Base-by-base conservation (phyloP, 2,113 vertebrate species). In the Bubo scandiacus region DNA sequence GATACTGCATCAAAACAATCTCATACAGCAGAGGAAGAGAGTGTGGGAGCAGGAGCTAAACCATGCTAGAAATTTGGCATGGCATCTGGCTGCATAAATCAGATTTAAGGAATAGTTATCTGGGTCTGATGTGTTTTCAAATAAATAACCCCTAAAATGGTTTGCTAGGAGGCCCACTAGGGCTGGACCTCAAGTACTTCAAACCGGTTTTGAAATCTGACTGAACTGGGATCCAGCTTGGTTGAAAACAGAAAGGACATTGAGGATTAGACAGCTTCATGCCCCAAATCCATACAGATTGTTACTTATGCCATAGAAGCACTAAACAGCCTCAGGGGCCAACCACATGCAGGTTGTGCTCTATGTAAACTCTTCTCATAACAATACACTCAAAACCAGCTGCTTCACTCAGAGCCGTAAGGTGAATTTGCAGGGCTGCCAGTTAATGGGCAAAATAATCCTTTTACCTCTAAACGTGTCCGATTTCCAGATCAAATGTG, bases 311-410 rank as follows among this genome's bases (percentile, higher is more conserved):
- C n/a, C 42, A 11, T 1, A 40, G 73, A 45, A 59, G 36, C 42
- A 10, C 12, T 2, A 4, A 34, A 10, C 23, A 42, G 58, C 84
- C 72, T 10, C 20, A 2, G 25, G 47, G 40, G 43, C 17, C 47
- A 32, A 6, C 36, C 54, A 7, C 3, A 1, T 0, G 12, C 19
- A 19, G 58, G 29, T 2, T 36, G 61, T 14, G 15, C 40, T 26
- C 34, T 15, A 2, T 2, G 7, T n/a, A 58, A 82, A 10, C 30
- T 25, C 52, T 16, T 4, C 85, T 62, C 42, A 5, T 4, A 29
- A 12, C 25, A 27, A 38, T 1, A 19, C 15, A 12, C 19, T 32
- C 14, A 34, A 42, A 55, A 22, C 10, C 51, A 36, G 71, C 66
- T 61, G 72, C 45, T 75, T 34, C 1, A 2, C 72, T 61, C 71